A percentile compares a stretch with the other conserved stretches of the same genome.
Conservation (phyloP, 2,113 vertebrate species). For the Oreochromis aureus region DNA sequence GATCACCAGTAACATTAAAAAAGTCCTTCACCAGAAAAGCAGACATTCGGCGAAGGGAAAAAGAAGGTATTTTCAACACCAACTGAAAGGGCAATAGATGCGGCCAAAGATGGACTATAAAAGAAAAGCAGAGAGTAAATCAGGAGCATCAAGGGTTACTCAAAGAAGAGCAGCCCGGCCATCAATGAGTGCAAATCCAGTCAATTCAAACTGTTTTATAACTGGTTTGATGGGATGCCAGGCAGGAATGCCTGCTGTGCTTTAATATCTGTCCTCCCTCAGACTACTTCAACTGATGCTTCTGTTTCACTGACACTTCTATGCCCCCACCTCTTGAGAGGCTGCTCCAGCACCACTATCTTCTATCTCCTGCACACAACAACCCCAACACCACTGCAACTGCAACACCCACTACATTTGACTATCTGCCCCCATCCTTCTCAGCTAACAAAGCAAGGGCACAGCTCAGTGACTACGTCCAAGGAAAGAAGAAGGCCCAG, state of each 20-base stretch:
- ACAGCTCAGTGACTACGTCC: background rate
- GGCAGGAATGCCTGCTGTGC: background rate
- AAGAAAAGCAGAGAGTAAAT: background rate
- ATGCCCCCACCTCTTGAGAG: background rate
- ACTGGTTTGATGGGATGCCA: background rate
- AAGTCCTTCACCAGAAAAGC: background rate
- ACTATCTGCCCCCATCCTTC: background rate
- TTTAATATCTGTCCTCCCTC: background rate
- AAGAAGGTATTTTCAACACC: background rate
- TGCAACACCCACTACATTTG: background rate
- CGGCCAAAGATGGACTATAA: background rate
- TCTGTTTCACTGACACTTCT: background rate
- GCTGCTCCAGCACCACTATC: background rate
- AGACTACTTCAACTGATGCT: background rate
- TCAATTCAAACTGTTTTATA: background rate
- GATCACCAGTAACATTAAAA: background rate
- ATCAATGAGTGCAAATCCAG: background rate
- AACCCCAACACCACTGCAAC: background rate
- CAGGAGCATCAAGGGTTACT: background rate
- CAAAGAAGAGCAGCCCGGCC: background rate
- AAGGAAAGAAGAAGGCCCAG: background rate
- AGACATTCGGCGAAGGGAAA: background rate
- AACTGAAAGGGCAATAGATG: background rate
- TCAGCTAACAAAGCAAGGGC: background rate
- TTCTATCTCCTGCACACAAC: background rate